A percentile compares a stretch with the other conserved stretches of the same genome.
Evolutionary conservation across 2,888 invertebrate species (phyloP).

Genomic region (Tyria jacobaeae): DNA sequence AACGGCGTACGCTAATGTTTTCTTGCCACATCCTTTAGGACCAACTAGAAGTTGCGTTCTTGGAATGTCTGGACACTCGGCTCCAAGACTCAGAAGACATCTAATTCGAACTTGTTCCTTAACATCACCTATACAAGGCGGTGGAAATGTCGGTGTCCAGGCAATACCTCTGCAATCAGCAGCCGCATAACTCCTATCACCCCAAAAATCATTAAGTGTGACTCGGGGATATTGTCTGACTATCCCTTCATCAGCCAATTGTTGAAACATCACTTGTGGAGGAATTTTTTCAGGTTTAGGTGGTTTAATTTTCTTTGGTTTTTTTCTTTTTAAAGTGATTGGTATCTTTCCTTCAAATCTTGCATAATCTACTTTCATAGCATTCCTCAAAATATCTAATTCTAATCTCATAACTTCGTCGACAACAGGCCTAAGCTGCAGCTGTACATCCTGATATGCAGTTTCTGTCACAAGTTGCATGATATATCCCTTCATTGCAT

Average conservation of each 20-base stretch:
- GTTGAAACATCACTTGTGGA: constrained; percentile 90
- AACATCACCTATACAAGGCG: constrained; percentile 87
- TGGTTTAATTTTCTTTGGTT: constrained; percentile 73
- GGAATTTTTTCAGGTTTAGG: constrained; percentile 88
- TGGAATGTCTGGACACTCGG: constrained; percentile 70
- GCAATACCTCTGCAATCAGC: constrained; percentile 78
- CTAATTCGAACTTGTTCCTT: constrained; percentile 87
- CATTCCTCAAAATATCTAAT: constrained; percentile 82
- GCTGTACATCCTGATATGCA: constrained; percentile 88
- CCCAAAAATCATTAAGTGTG: constrained; percentile 88
- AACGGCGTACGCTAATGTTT: constrained; percentile 90
- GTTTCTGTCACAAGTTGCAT: constrained; percentile 88
- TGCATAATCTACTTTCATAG: constrained; percentile 76
- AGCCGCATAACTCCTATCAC: constrained; percentile 89
- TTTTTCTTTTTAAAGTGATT: constrained; percentile 68
- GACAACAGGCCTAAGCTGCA: constrained; percentile 89
- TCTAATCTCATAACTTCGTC: constrained; percentile 89
- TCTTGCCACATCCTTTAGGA: constrained; percentile 90
- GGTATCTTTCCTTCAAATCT: constrained; percentile 56
- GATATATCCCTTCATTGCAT: constrained; percentile 88
- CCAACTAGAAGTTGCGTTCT: constrained; percentile 90
- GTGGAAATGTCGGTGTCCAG: constrained; percentile 80
- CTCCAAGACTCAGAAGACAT: constrained; percentile 87
- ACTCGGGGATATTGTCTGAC: constrained; percentile 88
- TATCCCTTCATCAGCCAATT: constrained; percentile 90